A percentile compares a stretch with the other conserved stretches of the same genome.
Conservation (phyloP, 2,888 invertebrate genomes). For the Melolontha melolontha region DNA sequence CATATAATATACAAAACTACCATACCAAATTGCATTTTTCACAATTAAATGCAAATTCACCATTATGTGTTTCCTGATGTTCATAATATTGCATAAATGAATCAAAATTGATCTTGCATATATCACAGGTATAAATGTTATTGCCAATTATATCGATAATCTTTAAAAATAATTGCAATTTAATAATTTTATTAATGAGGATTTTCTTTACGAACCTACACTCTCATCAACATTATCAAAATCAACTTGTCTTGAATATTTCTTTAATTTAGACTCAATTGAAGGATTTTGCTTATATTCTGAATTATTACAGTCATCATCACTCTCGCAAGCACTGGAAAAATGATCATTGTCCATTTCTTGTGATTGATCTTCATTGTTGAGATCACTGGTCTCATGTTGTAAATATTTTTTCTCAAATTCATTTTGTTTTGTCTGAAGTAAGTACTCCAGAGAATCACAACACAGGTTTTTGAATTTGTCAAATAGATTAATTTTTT, state of each 20-base stretch:
- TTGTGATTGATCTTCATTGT: not conserved
- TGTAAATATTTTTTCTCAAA: not conserved
- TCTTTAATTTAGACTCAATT: no score
- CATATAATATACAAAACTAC: not conserved
- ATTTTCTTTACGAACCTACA: slow-evolving; percentile 20
- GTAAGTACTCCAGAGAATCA: slow-evolving; percentile 46
- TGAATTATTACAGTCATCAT: no score
- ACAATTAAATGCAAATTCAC: slow-evolving; percentile 51
- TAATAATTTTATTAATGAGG: no score
- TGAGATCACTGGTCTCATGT: not conserved
- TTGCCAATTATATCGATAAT: slow-evolving; percentile 44
- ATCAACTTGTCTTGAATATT: slow-evolving; percentile 25
- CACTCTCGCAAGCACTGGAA: no score
- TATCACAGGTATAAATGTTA: slow-evolving; percentile 50
- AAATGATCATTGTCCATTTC: no score
- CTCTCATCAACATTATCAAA: slow-evolving; percentile 40
- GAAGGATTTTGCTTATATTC: no score
- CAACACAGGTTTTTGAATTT: slow-evolving; percentile 47
- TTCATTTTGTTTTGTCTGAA: not conserved
- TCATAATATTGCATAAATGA: slow-evolving; percentile 54
- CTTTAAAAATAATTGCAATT: not conserved
- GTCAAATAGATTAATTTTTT: slow-evolving; percentile 49
- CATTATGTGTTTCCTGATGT: slow-evolving; percentile 53
- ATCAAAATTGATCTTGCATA: slow-evolving; percentile 50
- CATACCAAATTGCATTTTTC: slow-evolving; percentile 52